A percentile compares a stretch with the other conserved stretches of the same genome.
These are phyloP conservation scores for Drosophila neocordata DNA, from an alignment of 1,140 invertebrate species.

Conservation along the genomic window DNA sequence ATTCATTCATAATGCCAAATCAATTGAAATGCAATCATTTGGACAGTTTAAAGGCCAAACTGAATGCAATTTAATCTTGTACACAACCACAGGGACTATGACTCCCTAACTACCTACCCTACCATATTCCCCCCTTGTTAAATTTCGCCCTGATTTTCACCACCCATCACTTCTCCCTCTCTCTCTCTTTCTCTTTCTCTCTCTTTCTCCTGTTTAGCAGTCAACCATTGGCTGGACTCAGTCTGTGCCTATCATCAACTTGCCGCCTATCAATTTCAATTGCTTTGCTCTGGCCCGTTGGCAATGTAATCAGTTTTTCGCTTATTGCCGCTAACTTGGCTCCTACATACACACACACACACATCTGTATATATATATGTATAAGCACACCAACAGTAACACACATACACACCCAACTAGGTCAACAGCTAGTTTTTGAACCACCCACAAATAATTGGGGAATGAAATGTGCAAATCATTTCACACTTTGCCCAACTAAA, in stretches of 20 bases:
- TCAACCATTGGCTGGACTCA: not conserved
- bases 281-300: slow-evolving; percentile 41
- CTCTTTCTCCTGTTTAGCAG: too few species aligned
- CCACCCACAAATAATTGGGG: slow-evolving; percentile 17
- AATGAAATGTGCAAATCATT: slow-evolving; percentile 53
- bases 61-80: slow-evolving; percentile 7
- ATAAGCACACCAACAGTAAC: too few species aligned
- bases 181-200: too few species aligned
- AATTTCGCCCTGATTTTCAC: too few species aligned
- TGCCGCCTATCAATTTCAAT: slow-evolving; percentile 55
- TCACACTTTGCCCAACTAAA: slow-evolving; percentile 31
- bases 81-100: not conserved
- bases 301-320: slow-evolving; percentile 61
- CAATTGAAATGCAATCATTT: slow-evolving; percentile 8
- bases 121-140: too few species aligned
- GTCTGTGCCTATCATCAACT: not conserved
- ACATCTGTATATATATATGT: slow-evolving; percentile 41
- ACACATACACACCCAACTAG: not conserved
- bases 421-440: not conserved
- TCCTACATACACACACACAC: slow-evolving; percentile 43
- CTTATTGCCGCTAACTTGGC: slow-evolving; percentile 55
- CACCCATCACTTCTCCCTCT: too few species aligned
- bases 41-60: not conserved
- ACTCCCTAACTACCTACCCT: too few species aligned
- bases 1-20: not conserved